Conservation (phyloP, 2,888 invertebrate genomes). For the Chaetogeoica ovagalla region DNA sequence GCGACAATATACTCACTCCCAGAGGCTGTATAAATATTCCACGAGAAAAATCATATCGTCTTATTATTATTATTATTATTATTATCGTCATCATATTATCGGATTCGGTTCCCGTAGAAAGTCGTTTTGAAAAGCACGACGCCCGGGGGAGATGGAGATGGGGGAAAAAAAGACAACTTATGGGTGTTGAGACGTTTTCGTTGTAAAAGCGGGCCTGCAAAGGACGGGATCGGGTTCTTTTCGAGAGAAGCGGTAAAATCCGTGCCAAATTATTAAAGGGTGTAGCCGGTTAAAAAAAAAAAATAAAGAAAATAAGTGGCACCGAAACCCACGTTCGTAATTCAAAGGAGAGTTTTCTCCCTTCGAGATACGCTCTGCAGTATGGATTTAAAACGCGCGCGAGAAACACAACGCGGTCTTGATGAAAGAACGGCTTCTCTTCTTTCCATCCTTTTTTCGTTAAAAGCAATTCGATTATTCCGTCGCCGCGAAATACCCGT, state of each 20-base stretch:
- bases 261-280: slow-evolving; percentile 51
- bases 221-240: slow-evolving; percentile 33
- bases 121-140: too few relatives aligned
- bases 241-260: slow-evolving; percentile 48
- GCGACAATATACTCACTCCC: too few relatives aligned
- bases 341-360: slow-evolving; percentile 43
- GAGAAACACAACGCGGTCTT: slow-evolving; percentile 10
- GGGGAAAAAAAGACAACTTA: slow-evolving; percentile 28
- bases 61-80: too few relatives aligned
- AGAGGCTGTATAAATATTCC: too few relatives aligned
- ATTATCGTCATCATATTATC: too few relatives aligned
- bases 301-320: slow-evolving; percentile 40
- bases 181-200: slow-evolving; percentile 33
- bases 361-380: not conserved
- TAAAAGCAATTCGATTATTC: too few relatives aligned
- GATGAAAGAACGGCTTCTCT: not conserved
- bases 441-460: not conserved
- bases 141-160: too few relatives aligned
- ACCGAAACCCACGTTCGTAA: slow-evolving; percentile 41
- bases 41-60: too few relatives aligned
- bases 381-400: slow-evolving; percentile 18
- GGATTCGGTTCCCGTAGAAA: too few relatives aligned
- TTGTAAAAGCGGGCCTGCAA: slow-evolving; percentile 19
- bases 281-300: slow-evolving; percentile 40
- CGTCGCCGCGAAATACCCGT: too few relatives aligned